A percentile compares a stretch with the other conserved stretches of the same genome.
Conservation (phyloP, 2,888 invertebrate genomes). For the Dexiosoma caninum region DNA sequence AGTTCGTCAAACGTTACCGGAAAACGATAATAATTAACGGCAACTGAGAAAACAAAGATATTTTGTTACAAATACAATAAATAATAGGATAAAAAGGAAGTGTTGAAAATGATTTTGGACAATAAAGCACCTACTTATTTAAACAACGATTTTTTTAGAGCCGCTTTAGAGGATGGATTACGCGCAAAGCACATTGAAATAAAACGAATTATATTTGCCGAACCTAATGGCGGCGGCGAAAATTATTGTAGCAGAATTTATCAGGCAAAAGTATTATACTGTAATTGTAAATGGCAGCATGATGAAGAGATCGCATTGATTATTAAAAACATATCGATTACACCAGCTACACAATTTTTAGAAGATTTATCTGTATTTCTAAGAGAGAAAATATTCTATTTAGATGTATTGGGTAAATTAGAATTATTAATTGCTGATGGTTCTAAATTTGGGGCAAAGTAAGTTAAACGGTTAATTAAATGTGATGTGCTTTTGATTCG, state of each 20-base stretch:
- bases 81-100: not conserved
- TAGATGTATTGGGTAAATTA: slow-evolving; percentile 77
- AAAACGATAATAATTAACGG: not conserved
- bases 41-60: not conserved
- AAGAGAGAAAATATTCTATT: slow-evolving; percentile 78
- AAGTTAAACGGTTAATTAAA: slow-evolving; percentile 48
- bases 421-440: slow-evolving; percentile 77
- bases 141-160: slow-evolving; percentile 74
- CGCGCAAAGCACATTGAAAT: slow-evolving; percentile 72
- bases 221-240: slow-evolving; percentile 73
- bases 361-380: slow-evolving; percentile 78
- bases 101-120: slow-evolving; percentile 69
- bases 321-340: slow-evolving; percentile 75
- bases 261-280: slow-evolving; percentile 70
- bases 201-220: slow-evolving; percentile 71
- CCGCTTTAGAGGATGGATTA: slow-evolving; percentile 74
- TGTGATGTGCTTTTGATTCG: no score
- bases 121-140: slow-evolving; percentile 70
- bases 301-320: slow-evolving; percentile 74
- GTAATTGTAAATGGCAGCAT: slow-evolving; percentile 71
- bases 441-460: slow-evolving; percentile 73
- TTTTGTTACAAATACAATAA: not conserved
- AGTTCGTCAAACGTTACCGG: slow-evolving; percentile 12
- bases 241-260: slow-evolving; percentile 77
- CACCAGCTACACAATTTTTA: slow-evolving; percentile 77